Conservation (phyloP, 2,113 vertebrate species). For the Psilopsiagon aurifrons region DNA sequence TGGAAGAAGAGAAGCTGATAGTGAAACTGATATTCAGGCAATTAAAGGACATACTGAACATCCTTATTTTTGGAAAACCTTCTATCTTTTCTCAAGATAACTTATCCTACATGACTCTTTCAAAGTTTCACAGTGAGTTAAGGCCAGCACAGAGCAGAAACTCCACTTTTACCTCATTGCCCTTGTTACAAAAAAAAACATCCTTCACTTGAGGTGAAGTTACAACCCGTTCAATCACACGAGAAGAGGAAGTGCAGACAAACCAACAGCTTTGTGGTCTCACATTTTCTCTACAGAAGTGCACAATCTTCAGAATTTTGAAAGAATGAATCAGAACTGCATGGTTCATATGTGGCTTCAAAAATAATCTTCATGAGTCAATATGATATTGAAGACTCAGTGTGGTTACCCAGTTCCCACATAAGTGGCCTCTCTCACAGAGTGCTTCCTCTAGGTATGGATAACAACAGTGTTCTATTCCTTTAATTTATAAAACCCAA, state of each 20-base stretch:
- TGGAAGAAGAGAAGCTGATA: neutral
- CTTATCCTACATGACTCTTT: neutral
- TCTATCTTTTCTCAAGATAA: neutral
- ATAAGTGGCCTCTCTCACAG: neutral
- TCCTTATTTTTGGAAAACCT: neutral
- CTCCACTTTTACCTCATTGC: neutral
- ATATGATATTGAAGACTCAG: neutral
- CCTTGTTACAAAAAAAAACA: fast-evolving
- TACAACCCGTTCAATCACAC: neutral
- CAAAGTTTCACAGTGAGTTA: neutral
- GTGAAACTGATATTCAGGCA: neutral
- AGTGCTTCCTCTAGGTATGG: neutral
- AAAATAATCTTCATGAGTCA: neutral
- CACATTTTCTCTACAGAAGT: neutral
- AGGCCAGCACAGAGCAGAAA: neutral
- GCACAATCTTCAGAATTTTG: neutral
- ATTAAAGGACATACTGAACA: neutral
- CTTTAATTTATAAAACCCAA: neutral
- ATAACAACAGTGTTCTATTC: neutral
- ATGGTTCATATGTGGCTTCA: fast-evolving
- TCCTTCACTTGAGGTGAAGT: neutral
- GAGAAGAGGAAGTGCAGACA: neutral
- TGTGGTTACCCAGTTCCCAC: neutral
- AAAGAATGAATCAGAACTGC: neutral
- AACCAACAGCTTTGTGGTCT: neutral